Evolutionary conservation across 1,140 invertebrate species (phyloP), one percentile per base, ranked within the genome.

Genomic region (Drosophila parvula): DNA sequence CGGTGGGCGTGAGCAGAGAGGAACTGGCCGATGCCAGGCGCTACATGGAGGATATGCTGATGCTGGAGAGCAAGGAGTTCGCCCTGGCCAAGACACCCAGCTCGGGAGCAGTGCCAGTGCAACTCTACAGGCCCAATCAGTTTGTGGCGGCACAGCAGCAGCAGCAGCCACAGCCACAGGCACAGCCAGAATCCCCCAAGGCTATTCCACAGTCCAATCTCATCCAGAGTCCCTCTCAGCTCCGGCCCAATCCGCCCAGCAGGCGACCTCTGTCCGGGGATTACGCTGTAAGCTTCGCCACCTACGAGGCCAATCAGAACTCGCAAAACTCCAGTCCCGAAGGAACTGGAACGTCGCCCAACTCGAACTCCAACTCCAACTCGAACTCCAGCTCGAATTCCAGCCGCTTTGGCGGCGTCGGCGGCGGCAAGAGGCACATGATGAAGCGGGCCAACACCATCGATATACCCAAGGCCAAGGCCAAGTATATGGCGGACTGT

Each of bases 391-490:
- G 67, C 44, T 59, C 69, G 7, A 71, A 27, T 16, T 44, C 60
- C 44, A 65, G 12, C 14, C 93, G 95, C 73, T 96, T 95, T 69
- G 94, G 92, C 30, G 79, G 83, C 36, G 94, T 95, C 68, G 94
- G 92, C 30, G 79, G 83, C 36, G 94, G 92, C 40, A 96, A 96
- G 78, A 96, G 96, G 80, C 93, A 94, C 5, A 95, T 95, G 76
- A 96, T 97, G 94, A 97, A 97, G 92, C 93, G 97, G 27, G 96
- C 96, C 0, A 97, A 97, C 65, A 97, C 96, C 3, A 97, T 97
- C 67, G 96, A 97, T 82, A 97, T 97, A 84, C 96, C 96, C 1
- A 96, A 96, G 85, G 95, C 79, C 0, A 90, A 91, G 53, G 73
- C 73, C 27, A 90, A 83, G 56, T 91, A 78, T 5, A 78, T 73